Evolutionary conservation across 2,888 invertebrate species (phyloP), one percentile per base, ranked within the genome.

Genomic region (Cosmia pyralina): DNA sequence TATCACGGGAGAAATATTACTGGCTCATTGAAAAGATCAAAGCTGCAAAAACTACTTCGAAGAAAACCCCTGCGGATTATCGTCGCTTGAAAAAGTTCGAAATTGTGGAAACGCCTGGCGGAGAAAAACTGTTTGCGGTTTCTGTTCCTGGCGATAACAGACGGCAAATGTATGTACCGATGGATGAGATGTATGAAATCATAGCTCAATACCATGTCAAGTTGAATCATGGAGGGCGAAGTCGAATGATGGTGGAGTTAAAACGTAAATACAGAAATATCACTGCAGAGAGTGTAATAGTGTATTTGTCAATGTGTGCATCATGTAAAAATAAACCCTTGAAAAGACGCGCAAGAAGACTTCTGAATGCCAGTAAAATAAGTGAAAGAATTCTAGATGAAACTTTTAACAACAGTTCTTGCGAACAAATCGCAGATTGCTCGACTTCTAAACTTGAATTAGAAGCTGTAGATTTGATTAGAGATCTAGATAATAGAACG

Each of bases 141-240:
- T 77, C 75, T 4, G 72, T 78, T 48, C 80, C 85, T 7, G 88
- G 88, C 3, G 79, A 90, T 71, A 86, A 59, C 10, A 79, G 73
- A 44, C 77, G 83, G 52, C 83, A 84, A 84, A 77, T 77, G 81
- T 66, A 77, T 67, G 91, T 93, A 4, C 81, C 88, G 17, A 82
- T 90, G 53, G 90, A 93, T 22, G 93, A 94, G 82, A 90, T 90
- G 74, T 94, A 91, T 66, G 92, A 93, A n/a, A 90, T 93, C 52
- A 88, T 93, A 82, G 85, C 86, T 0, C 87, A 89, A 8, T 89
- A 85, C 69, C 93, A 93, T 75, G 22, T 92, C 11, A 90, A 88
- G 75, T 81, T 91, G 69, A 92, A 90, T 69, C 93, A 93, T 52
- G 92, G 89, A 4, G 93, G 93, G 1, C 88, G 92, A 77, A 87